Conservation (phyloP, 2,797 vertebrate genomes). For the Thamnophis elegans region DNA sequence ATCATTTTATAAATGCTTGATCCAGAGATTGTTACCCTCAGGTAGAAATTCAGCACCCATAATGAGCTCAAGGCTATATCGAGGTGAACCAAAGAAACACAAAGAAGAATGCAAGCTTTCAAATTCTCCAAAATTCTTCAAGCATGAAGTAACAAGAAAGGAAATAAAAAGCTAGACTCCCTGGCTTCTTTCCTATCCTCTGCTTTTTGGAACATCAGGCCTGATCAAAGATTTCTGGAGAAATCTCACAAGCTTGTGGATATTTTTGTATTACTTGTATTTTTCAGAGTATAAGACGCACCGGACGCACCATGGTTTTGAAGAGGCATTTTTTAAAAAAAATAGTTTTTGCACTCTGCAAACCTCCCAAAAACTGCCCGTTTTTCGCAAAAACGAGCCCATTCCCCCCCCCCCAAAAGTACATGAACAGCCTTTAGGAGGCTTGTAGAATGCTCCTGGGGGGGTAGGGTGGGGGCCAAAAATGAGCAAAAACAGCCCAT, state of each 20-base stretch:
- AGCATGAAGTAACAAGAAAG: background rate
- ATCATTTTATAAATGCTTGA: background rate
- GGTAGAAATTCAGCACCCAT: background rate
- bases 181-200: background rate
- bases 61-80: background rate
- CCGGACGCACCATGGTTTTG: no score
- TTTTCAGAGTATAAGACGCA: no score
- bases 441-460: no score
- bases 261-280: background rate
- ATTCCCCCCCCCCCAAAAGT: no score
- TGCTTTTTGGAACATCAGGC: background rate
- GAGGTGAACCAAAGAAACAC: background rate
- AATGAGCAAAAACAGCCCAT: no score
- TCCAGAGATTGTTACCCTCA: background rate
- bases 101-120: background rate
- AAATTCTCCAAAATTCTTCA: background rate
- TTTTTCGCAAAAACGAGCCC: no score
- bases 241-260: background rate
- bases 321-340: no score
- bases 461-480: no score
- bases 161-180: background rate
- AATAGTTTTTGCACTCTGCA: no score
- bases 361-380: no score
- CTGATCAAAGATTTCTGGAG: background rate
- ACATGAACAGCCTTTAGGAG: no score